Base-by-base conservation (phyloP, 1,140 invertebrate genomes). In the Mamestra configurata region DNA sequence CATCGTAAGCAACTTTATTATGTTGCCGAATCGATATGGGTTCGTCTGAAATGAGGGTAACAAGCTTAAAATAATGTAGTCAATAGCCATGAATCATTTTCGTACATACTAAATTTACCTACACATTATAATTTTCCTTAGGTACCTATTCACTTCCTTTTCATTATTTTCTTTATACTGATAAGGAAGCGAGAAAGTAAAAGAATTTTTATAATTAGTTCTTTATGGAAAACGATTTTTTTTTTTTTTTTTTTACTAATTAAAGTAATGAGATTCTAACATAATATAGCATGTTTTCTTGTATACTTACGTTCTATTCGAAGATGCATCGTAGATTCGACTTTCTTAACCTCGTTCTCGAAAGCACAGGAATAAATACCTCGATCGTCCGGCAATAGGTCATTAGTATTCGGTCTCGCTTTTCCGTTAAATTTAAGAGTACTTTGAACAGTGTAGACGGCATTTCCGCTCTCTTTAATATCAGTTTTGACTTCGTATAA, bases 311-410 rank as follows among this genome's bases (percentile, higher is more conserved):
- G 98, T 96, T 98, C 98, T 85, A 99, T 98, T 88, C 98, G 96
- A 35, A 99, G 95, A 93, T 98, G 97, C 98, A 98, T 98, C 70
- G 97, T 97, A 0, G 97, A 98, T 86, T 98, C 97, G 10, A 97
- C 97, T 89, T 96, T 97, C 86, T 98, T 98, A 1, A 98, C 98
- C 89, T 98, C 98, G 88, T 99, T 99, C 86, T 98, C 97, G 90
- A 98, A 98, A 10, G 97, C 96, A 91, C 98, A 99, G 4, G 97
- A 97, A 92, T 99, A 99, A 20, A 97, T 96, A 18, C 98, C 98
- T 20, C 98, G 96, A 92, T 99, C 98, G 35, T 96, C 96, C 0
- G 98, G 97, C 18, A 98, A 93, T 15, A 98, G 93, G 87, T 98
- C 96, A 88, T 98, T 98, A 1, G 96, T 96, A 77, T 97, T 96